phyloP scores from a whole-genome alignment of 2,888 invertebrate genomes.

The Protonemura montana region DNA sequence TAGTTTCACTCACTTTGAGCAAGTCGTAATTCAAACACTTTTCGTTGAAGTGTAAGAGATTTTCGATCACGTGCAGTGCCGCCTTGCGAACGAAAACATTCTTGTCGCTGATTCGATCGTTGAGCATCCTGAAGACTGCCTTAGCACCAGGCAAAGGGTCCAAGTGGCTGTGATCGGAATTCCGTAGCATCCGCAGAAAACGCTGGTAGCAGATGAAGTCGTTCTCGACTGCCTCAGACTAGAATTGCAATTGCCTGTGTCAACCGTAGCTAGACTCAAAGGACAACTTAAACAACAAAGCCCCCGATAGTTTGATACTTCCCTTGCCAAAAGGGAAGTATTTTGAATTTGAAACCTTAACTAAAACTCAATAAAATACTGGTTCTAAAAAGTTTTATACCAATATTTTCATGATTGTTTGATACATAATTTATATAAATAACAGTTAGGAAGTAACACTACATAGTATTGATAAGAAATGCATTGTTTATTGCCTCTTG shows the following conservation, averaged over 20 bases:
- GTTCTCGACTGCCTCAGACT: conserved; percentile 7
- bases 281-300: too few species aligned
- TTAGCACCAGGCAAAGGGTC: conserved; percentile 56
- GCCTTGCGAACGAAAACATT: conserved; percentile 65
- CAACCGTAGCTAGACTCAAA: too few species aligned
- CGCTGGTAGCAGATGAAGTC: conserved; percentile 14
- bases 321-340: too few species aligned
- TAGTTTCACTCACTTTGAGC: conserved; percentile 47
- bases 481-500: too few species aligned
- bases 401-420: too few species aligned
- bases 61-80: conserved; percentile 59
- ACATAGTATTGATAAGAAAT: too few species aligned
- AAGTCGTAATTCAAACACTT: conserved; percentile 50
- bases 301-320: too few species aligned
- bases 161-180: conserved; percentile 45
- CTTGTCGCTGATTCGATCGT: conserved; percentile 61
- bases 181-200: not conserved
- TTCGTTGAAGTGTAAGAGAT: conserved; percentile 53
- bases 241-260: not conserved
- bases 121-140: conserved; percentile 58
- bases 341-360: too few species aligned
- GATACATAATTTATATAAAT: too few species aligned
- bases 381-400: too few species aligned
- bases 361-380: too few species aligned
- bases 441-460: too few species aligned